Base-by-base conservation (phyloP, 2,888 invertebrate genomes). In the Hirtodrosophila cameraria region DNA sequence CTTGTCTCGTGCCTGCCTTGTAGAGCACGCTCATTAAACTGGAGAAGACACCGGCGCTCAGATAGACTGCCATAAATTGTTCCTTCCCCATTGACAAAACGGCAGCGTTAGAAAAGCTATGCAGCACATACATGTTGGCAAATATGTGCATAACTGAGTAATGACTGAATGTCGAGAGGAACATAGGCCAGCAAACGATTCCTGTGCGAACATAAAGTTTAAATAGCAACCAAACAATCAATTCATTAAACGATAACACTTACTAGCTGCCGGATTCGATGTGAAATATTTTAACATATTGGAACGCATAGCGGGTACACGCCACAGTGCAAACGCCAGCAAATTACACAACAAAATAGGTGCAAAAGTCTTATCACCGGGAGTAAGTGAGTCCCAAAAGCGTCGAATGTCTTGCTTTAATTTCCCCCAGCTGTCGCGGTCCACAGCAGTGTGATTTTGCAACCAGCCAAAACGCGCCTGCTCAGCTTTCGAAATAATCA, bases 41-140 rank as follows among this genome's bases (percentile, higher is more conserved):
- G 50, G 98, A 95, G 33, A 97, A 90, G 0, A 97, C 96, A 39
- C 97, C 99, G 69, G 96, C 96, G 81, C 96, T 95, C 67, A 98
- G 90, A 91, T 98, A 99, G 89, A 98, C 92, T 0, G 95, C 97
- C 69, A 97, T 89, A 91, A 99, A 98, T 90, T 99, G 97, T 91
- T 98, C 98, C 88, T 94, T 95, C 28, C 98, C 98, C 86, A 98
- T 92, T 20, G 94, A 92, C 35, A 93, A 91, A 18, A 96, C 93
- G 35, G 96, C 95, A 30, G 87, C 85, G 53, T 87, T 88, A 2
- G 88, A 83, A 88, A 97, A 97, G 88, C 95, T 96, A 90, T 97
- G 96, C 18, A 99, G 92, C 33, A 98, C 99, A 91, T 96, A 98
- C 99, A 99, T 99, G 91, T 99, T 99, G 49, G 96, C 95, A 75